Evolutionary conservation across 2,797 vertebrate genomes (phyloP), one percentile per base, ranked within the genome.

Genomic region (Rhynchonycteris naso): DNA sequence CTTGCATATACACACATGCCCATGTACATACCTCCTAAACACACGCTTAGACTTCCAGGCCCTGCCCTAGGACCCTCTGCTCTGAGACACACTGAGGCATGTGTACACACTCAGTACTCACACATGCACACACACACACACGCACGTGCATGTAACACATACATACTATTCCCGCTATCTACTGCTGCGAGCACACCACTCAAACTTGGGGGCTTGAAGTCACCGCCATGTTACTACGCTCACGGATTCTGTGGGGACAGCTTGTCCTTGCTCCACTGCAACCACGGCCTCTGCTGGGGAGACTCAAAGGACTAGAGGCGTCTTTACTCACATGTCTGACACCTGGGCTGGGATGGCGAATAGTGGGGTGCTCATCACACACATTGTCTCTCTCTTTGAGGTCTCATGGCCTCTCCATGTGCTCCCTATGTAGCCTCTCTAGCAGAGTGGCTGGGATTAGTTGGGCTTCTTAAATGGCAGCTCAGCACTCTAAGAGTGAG

Each of bases 201-300:
- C 19, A 7, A 28, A 52, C n/a, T 59, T 15, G 11, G 26, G 15
- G 50, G 35, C 8, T 4, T 2, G 4, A 72, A 63, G 78, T 81
- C 54, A 19, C 22, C 8, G 15, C 22, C 12, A 0, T 11, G 43
- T 50, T 16, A 18, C 47, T 3, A 2, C 0, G 14, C 16, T 19
- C 15, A 0, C 10, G 18, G 65, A 3, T 28, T 79, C 91, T 22
- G 15, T 69, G 68, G 50, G 15, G 12, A 7, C 8, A 30, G 61
- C 68, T 30, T 21, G n/a, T 66, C 69, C 10, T 54, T 30, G 33
- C 38, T 4, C 58, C 24, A 0, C 47, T 19, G 15, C 0, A 9
- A 28, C 30, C 24, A 28, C 50, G 28, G 66, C 28, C 79, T 89
- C 87, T 1, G 33, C 19, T 5, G 35, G 65, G 30, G 78, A 26